Conservation (phyloP, 2,797 vertebrate genomes). For the Leuciscus waleckii region DNA sequence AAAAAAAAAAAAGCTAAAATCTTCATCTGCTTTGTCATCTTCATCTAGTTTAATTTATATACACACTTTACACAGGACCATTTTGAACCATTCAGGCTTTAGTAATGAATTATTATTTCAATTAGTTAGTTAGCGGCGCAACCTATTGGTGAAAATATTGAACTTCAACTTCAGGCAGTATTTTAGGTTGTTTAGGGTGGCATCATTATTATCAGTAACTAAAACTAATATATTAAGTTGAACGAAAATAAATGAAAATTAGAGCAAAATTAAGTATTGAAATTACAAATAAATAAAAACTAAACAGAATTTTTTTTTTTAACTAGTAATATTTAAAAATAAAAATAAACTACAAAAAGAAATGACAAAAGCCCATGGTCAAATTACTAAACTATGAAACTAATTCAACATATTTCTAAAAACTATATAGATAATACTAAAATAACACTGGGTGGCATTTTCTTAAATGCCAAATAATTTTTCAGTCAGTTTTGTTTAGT, state of each 20-base stretch:
- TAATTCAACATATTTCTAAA: background rate
- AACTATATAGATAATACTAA: background rate
- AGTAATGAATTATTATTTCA: background rate
- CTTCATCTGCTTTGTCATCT: background rate
- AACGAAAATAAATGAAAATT: background rate
- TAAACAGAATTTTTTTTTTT: too few relatives aligned
- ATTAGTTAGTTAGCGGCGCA: background rate
- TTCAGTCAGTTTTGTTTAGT: background rate
- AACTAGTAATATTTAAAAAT: background rate
- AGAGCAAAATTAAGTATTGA: background rate
- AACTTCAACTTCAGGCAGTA: background rate
- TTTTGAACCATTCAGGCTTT: background rate
- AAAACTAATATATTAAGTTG: background rate
- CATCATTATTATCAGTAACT: background rate
- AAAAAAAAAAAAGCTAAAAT: background rate
- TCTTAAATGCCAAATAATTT: background rate
- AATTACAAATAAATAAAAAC: background rate
- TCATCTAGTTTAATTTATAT: background rate
- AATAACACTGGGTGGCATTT: background rate
- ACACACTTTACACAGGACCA: background rate
- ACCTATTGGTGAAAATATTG: constrained; percentile 22
- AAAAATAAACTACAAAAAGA: background rate
- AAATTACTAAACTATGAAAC: background rate
- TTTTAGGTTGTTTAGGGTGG: background rate
- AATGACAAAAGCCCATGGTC: too few relatives aligned